Evolutionary conservation across 1,140 invertebrate species (phyloP).

Genomic region (Drosophila baimaii): DNA sequence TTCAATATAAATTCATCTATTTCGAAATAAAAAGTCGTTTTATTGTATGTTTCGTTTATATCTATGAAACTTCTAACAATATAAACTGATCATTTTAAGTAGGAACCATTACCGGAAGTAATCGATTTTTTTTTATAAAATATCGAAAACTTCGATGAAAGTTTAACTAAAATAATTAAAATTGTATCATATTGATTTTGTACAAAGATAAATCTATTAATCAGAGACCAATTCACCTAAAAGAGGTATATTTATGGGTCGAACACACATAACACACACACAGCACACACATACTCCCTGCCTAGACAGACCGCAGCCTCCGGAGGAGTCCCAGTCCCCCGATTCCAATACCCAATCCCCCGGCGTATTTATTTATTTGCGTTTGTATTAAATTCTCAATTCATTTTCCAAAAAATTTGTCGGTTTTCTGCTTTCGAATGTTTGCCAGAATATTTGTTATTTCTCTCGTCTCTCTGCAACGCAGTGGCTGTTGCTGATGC

Average conservation of each 20-base stretch:
- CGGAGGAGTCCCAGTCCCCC: neutral
- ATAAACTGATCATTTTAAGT: too few species aligned
- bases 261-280: too few species aligned
- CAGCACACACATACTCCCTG: neutral
- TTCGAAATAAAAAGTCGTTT: too few species aligned
- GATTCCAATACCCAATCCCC: neutral
- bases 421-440: constrained; percentile 38
- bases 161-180: neutral
- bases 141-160: too few species aligned
- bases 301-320: neutral
- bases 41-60: too few species aligned
- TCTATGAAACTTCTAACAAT: too few species aligned
- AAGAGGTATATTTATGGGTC: neutral
- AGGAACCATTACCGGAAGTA: too few species aligned
- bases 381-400: constrained; percentile 61
- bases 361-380: constrained; percentile 54
- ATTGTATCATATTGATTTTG: neutral
- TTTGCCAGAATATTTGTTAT: constrained; percentile 30
- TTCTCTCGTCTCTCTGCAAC: neutral
- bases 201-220: neutral
- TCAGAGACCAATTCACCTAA: neutral
- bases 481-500: constrained; percentile 13
- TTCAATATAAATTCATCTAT: too few species aligned
- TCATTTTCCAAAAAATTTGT: constrained; percentile 53
- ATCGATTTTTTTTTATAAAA: too few species aligned